phyloP scores from a whole-genome alignment of 2,888 invertebrate genomes.

The Athalia circularis region DNA sequence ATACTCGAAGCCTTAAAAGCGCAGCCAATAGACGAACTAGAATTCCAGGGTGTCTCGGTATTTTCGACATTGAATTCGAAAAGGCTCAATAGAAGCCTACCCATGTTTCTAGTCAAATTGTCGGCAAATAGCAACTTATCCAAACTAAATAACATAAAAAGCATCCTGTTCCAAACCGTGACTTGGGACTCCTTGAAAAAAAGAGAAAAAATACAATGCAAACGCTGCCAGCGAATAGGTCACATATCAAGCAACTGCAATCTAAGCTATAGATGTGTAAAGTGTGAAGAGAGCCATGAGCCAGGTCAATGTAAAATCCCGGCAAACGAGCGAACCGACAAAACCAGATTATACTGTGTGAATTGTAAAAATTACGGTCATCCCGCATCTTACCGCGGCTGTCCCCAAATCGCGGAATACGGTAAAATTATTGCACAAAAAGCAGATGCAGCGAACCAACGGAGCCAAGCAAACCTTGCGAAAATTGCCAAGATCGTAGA shows the following conservation, averaged over 20 bases:
- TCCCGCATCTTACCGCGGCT: conserved; percentile 51
- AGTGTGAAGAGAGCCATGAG: conserved; percentile 46
- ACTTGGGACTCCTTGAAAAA: conserved; percentile 50
- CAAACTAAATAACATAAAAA: conserved; percentile 46
- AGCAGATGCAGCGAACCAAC: too few relatives aligned
- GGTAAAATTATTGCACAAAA: neutral
- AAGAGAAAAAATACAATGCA: conserved; percentile 51
- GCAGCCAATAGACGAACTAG: neutral
- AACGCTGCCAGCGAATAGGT: conserved; percentile 50
- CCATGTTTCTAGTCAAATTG: conserved; percentile 49
- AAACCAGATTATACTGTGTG: conserved; percentile 41
- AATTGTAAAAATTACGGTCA: conserved; percentile 46
- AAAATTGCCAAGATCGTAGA: neutral
- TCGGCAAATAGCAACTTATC: conserved; percentile 36
- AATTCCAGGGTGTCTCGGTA: conserved; percentile 44
- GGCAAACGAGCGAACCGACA: neutral
- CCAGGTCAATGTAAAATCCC: conserved; percentile 48
- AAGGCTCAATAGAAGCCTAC: conserved; percentile 36
- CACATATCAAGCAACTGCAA: conserved; percentile 51
- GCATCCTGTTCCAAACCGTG: conserved; percentile 43
- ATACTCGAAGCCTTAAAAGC: conserved; percentile 43
- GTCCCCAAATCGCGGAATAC: conserved; percentile 25
- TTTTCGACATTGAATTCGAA: conserved; percentile 48
- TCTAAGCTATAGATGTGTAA: conserved; percentile 49
- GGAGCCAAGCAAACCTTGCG: neutral